phyloP scores from a whole-genome alignment of 2,888 invertebrate genomes.

The Pemphredon lugubris region DNA sequence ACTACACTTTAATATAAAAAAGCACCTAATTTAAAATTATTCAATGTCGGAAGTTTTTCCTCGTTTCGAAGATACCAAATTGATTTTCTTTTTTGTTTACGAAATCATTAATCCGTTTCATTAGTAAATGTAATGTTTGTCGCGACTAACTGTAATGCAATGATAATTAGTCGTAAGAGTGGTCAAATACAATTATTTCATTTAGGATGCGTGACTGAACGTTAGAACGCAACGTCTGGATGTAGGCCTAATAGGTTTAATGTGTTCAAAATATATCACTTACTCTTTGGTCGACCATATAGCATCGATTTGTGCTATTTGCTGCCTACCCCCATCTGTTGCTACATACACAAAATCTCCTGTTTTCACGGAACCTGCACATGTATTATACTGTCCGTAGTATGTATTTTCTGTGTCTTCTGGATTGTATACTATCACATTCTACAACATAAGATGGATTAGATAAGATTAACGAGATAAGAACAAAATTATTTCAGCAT shows the following conservation, averaged over 20 bases:
- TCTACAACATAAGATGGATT: slow-evolving; percentile 82
- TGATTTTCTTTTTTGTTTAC: too few relatives aligned
- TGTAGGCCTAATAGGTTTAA: too few relatives aligned
- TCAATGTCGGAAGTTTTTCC: too few relatives aligned
- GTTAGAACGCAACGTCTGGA: too few relatives aligned
- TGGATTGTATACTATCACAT: slow-evolving; percentile 88
- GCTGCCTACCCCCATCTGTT: slow-evolving; percentile 93
- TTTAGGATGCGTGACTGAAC: too few relatives aligned
- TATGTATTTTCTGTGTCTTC: slow-evolving; percentile 91
- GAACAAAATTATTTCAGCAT: neutral
- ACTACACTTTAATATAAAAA: too few relatives aligned
- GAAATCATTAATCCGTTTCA: neutral
- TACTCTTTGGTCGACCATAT: slow-evolving; percentile 96
- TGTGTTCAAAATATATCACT: slow-evolving; percentile 77
- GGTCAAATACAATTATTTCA: too few relatives aligned
- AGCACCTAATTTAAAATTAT: too few relatives aligned
- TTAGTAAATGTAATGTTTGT: too few relatives aligned
- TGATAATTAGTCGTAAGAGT: too few relatives aligned
- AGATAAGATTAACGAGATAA: slow-evolving; percentile 4
- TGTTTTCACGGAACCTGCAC: slow-evolving; percentile 91
- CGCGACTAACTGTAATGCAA: too few relatives aligned
- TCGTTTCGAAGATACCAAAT: too few relatives aligned
- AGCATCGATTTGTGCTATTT: slow-evolving; percentile 95
- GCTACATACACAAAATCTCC: slow-evolving; percentile 98
- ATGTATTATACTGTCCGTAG: slow-evolving; percentile 96